These are phyloP conservation scores for Rhopalosiphum nymphaeae DNA, from an alignment of 2,888 invertebrate genomes.

Conservation along the genomic window DNA sequence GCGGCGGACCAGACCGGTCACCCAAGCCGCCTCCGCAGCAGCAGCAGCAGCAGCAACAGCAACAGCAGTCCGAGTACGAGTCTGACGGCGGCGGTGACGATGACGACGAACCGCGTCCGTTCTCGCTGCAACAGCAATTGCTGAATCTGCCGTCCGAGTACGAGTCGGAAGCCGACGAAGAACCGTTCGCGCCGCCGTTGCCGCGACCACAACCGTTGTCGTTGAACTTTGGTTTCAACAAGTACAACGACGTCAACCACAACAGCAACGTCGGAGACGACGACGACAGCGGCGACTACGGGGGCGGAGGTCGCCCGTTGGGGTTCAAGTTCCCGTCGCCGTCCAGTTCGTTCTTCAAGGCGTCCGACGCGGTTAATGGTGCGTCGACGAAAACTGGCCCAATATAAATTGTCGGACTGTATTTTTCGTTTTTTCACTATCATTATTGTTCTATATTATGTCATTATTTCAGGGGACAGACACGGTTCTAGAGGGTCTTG, in stretches of 20 bases:
- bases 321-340: slow-evolving; percentile 71
- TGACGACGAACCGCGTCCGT: background rate
- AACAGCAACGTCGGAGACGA: background rate
- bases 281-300: background rate
- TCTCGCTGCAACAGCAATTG: slow-evolving; percentile 66
- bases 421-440: background rate
- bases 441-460: too few relatives aligned
- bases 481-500: background rate
- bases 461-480: background rate
- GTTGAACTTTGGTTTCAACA: background rate
- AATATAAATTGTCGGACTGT: background rate
- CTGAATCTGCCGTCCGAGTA: slow-evolving; percentile 5
- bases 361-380: slow-evolving; percentile 1
- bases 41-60: background rate
- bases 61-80: background rate
- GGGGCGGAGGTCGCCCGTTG: background rate
- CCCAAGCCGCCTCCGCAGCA: slow-evolving; percentile 1
- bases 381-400: background rate
- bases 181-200: background rate
- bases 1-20: slow-evolving; percentile 33
- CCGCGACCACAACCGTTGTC: background rate
- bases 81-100: background rate
- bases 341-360: slow-evolving; percentile 69
- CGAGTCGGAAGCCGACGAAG: slow-evolving; percentile 14
- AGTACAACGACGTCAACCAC: background rate